Evolutionary conservation across 2,888 invertebrate genomes (phyloP).

Genomic region (Hypomecis punctinalis): DNA sequence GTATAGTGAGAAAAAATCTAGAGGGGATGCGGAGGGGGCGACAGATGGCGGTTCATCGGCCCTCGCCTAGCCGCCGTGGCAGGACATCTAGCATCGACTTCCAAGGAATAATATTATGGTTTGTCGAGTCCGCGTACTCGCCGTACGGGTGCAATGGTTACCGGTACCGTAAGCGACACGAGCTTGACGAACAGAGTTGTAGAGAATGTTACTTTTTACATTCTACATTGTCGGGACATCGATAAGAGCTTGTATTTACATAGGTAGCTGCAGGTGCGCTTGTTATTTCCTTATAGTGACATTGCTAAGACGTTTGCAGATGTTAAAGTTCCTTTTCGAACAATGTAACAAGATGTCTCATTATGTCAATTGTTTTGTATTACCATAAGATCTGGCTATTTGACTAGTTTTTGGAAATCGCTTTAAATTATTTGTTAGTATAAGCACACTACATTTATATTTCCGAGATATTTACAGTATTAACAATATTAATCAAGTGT

Average conservation of each 20-base stretch:
- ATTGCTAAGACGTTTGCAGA: neutral
- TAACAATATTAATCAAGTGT: too few relatives aligned
- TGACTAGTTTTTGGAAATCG: too few relatives aligned
- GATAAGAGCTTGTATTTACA: constrained; percentile 18
- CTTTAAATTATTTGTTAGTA: too few relatives aligned
- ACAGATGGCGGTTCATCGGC: constrained; percentile 80
- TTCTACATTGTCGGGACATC: constrained; percentile 36
- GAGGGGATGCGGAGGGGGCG: constrained; percentile 69
- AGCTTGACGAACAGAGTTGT: constrained; percentile 40
- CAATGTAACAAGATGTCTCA: neutral
- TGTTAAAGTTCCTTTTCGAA: neutral
- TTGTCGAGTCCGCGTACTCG: constrained; percentile 52
- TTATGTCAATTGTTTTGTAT: constrained; percentile 14
- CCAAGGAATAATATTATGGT: constrained; percentile 65
- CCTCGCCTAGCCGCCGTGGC: constrained; percentile 54
- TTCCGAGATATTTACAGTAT: neutral
- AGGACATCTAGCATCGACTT: constrained; percentile 61
- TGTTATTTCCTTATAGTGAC: constrained; percentile 17
- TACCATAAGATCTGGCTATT: too few relatives aligned
- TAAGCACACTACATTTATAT: too few relatives aligned
- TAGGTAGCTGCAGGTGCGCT: constrained; percentile 23
- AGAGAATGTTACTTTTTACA: constrained; percentile 40
- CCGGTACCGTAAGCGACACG: constrained; percentile 60
- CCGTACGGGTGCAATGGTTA: constrained; percentile 46
- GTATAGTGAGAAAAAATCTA: constrained; percentile 75